Percentiles rank a stretch among this genome's conserved stretches.
Conservation (phyloP, 1,140 invertebrate genomes). For the Oryctes rhinoceros region DNA sequence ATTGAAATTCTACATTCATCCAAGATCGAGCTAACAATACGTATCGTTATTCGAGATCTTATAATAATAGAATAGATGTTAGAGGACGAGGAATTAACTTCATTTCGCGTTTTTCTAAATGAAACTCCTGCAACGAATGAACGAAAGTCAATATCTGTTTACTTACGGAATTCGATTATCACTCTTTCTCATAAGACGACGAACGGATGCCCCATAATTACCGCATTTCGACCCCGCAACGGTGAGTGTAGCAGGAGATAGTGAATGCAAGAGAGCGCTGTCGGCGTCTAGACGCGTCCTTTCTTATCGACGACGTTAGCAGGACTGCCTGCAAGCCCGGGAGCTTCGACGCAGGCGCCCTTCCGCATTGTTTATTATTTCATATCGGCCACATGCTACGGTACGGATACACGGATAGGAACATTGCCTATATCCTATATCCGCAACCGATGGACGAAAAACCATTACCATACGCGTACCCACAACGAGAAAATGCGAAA, state of each 20-base stretch:
- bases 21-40: no score
- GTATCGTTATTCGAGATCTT: no score
- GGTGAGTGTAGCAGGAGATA: slow-evolving; percentile 17
- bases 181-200: slow-evolving; percentile 25
- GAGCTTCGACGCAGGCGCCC: slow-evolving; percentile 48
- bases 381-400: slow-evolving; percentile 47
- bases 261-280: slow-evolving; percentile 42
- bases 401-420: background rate
- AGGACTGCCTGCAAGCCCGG: slow-evolving; percentile 50
- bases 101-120: background rate
- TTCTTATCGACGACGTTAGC: slow-evolving; percentile 47
- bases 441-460: background rate
- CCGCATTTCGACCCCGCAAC: background rate
- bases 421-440: background rate
- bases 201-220: slow-evolving; percentile 17
- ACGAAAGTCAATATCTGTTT: slow-evolving; percentile 26
- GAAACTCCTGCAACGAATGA: background rate
- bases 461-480: background rate
- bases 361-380: slow-evolving; percentile 54
- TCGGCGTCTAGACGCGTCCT: slow-evolving; percentile 45
- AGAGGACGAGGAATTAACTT: background rate
- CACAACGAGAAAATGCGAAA: background rate
- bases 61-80: background rate
- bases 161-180: slow-evolving; percentile 9
- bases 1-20: no score